A percentile compares a stretch with the other conserved stretches of the same genome.
Conservation (phyloP, 1,140 invertebrate genomes). For the Limonius californicus region DNA sequence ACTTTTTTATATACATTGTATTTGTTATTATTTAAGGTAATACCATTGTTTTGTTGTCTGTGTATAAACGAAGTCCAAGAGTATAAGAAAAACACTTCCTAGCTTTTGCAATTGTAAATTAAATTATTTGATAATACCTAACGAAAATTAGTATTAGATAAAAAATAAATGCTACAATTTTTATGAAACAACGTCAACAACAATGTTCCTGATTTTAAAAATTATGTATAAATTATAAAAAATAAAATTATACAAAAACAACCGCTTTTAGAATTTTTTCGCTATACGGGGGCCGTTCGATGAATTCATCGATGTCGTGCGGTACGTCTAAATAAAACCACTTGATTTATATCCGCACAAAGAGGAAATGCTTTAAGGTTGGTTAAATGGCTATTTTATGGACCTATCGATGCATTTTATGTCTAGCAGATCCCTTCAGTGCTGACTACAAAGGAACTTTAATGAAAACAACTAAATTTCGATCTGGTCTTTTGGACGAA, state of each 20-base stretch:
- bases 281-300: no score
- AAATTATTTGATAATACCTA: constrained; percentile 13
- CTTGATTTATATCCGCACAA: no score
- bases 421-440: not conserved
- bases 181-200: constrained; percentile 12
- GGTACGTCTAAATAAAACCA: no score
- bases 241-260: constrained; percentile 8
- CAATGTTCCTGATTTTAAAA: constrained; percentile 15
- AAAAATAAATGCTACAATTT: constrained; percentile 9
- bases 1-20: not conserved
- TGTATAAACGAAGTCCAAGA: constrained; percentile 6
- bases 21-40: not conserved
- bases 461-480: not conserved
- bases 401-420: not conserved
- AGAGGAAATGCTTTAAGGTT: not conserved
- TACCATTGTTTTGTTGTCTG: constrained; percentile 4
- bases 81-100: constrained; percentile 4
- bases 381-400: not conserved
- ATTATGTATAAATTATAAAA: constrained; percentile 5
- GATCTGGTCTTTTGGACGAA: not conserved
- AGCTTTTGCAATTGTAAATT: constrained; percentile 15
- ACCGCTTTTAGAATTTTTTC: no score
- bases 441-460: not conserved
- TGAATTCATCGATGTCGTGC: no score
- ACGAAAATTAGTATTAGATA: constrained; percentile 13